Evolutionary conservation across 2,888 invertebrate genomes (phyloP).

Genomic region (Chalcosyrphus nemorum): DNA sequence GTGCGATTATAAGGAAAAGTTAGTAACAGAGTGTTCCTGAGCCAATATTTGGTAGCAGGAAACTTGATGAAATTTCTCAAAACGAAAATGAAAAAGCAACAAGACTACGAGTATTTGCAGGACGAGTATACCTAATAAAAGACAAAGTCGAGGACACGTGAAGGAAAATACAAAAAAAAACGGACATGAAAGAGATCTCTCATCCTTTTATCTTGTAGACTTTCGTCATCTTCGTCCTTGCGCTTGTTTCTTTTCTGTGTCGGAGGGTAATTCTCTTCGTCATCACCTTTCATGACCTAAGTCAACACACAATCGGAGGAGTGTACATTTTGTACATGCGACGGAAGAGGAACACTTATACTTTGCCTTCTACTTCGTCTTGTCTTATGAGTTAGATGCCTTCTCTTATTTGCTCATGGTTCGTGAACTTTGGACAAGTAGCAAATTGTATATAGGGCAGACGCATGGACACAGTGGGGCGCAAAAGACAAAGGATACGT

Average conservation of each 20-base stretch:
- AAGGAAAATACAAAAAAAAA: background rate
- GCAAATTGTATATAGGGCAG: background rate
- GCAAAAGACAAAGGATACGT: background rate
- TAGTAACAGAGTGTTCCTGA: background rate
- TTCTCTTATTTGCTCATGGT: constrained; percentile 30
- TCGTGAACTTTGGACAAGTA: constrained; percentile 31
- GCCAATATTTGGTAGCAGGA: constrained; percentile 34
- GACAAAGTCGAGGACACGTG: background rate
- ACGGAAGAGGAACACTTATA: background rate
- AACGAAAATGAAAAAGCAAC: background rate
- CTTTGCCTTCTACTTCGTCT: background rate
- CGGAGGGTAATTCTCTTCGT: background rate
- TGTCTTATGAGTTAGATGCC: constrained; percentile 11
- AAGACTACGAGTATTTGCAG: background rate
- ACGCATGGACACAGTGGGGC: background rate
- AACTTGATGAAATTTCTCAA: constrained; percentile 15
- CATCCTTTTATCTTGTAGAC: background rate
- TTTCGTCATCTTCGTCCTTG: background rate
- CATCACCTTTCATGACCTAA: constrained; percentile 29
- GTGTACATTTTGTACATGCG: constrained; percentile 9
- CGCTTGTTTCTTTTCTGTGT: background rate
- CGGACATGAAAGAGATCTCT: constrained; percentile 7
- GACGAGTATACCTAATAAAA: background rate
- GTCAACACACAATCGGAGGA: constrained; percentile 35
- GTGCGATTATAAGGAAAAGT: constrained; percentile 1